phyloP scores from a whole-genome alignment of 2,888 invertebrate species.

The Hydrotaea diabolus region DNA sequence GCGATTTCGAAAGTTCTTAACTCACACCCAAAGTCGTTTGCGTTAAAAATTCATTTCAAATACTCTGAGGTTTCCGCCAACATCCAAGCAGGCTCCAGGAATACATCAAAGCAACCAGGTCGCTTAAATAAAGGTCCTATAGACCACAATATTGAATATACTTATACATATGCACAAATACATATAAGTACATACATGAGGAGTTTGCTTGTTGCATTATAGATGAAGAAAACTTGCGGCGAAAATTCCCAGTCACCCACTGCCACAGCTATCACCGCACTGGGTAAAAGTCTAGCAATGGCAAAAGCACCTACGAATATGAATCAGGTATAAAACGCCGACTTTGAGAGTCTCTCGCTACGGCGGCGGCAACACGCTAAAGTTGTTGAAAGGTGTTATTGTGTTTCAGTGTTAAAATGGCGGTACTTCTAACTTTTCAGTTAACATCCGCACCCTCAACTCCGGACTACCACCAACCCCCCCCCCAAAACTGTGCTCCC shows the following conservation, averaged over 20 bases:
- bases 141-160: conserved; percentile 5
- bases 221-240: neutral
- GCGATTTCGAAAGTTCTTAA: too few species aligned
- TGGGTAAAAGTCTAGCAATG: neutral
- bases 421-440: conserved; percentile 70
- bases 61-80: neutral
- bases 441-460: neutral
- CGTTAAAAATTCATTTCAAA: conserved; percentile 32
- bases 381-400: conserved; percentile 48
- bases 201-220: conserved; percentile 59
- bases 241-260: too few species aligned
- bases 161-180: neutral
- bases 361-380: conserved; percentile 32
- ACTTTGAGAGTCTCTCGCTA: neutral
- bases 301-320: neutral
- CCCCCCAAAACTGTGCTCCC: neutral
- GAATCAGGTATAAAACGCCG: neutral
- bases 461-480: neutral
- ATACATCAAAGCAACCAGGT: conserved; percentile 35
- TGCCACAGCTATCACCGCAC: neutral
- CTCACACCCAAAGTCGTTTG: neutral
- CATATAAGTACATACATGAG: neutral
- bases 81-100: neutral
- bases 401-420: conserved; percentile 71
- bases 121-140: conserved; percentile 12